These are phyloP conservation scores for Protobothrops mucrosquamatus DNA, from an alignment of 2,113 vertebrate genomes.

Conservation along the genomic window DNA sequence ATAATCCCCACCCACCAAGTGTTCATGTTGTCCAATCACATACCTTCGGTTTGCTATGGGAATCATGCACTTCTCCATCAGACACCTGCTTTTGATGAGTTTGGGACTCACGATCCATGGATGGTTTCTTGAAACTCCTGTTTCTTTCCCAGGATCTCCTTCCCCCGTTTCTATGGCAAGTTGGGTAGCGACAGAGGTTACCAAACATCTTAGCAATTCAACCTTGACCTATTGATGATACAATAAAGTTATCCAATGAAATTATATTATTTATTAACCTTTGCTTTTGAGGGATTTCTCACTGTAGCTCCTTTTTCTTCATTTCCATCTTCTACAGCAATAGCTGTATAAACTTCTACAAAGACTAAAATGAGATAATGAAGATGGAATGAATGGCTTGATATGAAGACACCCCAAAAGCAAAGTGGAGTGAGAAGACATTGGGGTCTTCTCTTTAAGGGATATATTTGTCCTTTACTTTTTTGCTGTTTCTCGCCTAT, in stretches of 20 bases:
- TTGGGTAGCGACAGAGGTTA: no score
- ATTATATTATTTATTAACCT: not conserved
- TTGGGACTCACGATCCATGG: no score
- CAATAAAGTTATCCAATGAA: not conserved
- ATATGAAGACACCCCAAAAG: not conserved
- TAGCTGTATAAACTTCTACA: not conserved
- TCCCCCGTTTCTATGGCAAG: no score
- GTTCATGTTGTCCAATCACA: no score
- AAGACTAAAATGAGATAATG: not conserved
- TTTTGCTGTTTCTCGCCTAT: not conserved
- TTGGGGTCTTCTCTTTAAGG: not conserved
- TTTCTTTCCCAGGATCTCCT: no score
- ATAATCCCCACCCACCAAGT: no score
- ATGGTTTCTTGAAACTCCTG: no score
- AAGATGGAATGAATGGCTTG: not conserved
- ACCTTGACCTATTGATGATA: not conserved
- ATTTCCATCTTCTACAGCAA: slow-evolving; percentile 19
- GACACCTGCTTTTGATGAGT: no score
- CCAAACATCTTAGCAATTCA: no score
- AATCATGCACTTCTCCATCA: no score
- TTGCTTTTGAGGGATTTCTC: not conserved
- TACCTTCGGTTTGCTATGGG: no score
- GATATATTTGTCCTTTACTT: not conserved
- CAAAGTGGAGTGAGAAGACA: not conserved
- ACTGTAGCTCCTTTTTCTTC: not conserved